Evolutionary conservation across 2,113 vertebrate species (phyloP), one percentile per base, ranked within the genome.

Genomic region (Peucedramus taeniatus): DNA sequence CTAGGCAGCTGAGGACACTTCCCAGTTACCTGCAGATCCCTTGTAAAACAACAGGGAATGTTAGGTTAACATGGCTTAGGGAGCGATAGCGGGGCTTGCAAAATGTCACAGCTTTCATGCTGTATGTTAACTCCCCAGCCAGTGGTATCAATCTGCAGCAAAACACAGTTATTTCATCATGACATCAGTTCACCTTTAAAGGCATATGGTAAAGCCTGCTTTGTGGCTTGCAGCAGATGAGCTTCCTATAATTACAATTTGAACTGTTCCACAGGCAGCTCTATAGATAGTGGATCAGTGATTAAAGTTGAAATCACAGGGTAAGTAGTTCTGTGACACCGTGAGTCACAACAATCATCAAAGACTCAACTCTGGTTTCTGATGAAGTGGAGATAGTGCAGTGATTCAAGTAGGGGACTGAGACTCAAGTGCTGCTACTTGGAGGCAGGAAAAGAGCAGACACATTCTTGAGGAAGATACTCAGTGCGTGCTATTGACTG

Each of bases 271-370:
- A 93, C 93, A 86, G 95, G 96, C 94, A 86, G 96, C 94, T 92
- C 93, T 91, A 27, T 9, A 95, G 96, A 97, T 97, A 96, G 96
- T 10, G 92, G 97, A 97, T 97, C 97, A 97, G 97, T 97, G 97
- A 98, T 97, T 97, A 97, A 97, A 97, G 96, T 95, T 92, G 97
- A 96, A 97, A 98, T 97, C 97, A 97, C 96, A 97, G 97, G 97
- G 97, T 98, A 98, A 97, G 97, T 97, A 97, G 96, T 97, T 97
- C 96, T 95, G 92, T 97, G 96, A 98, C 96, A 97, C 96, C 80
- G 87, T 83, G 96, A 97, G 96, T 95, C 97, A 97, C 97, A 96
- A 97, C 97, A 97, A 97, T 97, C 97, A 97, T 97, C 97, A 98
- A 97, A 97, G 97, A 96, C 96, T 97, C 96, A 83, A 96, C 96